These are phyloP conservation scores for Lamprologus speciosus DNA, from an alignment of 2,113 vertebrate species.

Conservation along the genomic window DNA sequence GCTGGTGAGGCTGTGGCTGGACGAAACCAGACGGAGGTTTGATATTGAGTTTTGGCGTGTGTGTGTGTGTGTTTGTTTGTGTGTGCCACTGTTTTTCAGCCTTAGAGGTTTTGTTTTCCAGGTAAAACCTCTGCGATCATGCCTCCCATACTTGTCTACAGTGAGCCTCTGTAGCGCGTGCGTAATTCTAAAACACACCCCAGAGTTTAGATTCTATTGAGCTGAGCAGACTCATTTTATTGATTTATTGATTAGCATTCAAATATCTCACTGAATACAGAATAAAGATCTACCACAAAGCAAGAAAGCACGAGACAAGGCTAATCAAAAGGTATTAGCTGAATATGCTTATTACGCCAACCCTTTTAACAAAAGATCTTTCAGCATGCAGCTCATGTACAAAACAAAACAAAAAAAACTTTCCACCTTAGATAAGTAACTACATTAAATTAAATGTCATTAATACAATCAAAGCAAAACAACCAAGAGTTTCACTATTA, in stretches of 20 bases:
- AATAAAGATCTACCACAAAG: not conserved
- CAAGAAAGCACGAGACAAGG: not conserved
- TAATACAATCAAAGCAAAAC: not conserved
- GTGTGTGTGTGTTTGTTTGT: accelerated
- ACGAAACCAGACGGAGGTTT: not conserved
- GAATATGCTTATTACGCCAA: not conserved
- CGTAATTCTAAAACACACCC: not conserved
- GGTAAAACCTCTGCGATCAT: not conserved
- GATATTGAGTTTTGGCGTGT: not conserved
- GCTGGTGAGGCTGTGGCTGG: not conserved
- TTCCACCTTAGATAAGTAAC: not conserved
- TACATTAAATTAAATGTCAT: not conserved
- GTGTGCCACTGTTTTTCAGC: not conserved
- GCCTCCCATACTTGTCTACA: not conserved
- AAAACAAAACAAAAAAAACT: not conserved
- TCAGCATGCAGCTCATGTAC: not conserved
- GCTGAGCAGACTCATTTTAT: not conserved
- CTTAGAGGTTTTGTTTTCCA: not conserved
- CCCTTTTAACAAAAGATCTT: not conserved
- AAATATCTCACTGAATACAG: not conserved
- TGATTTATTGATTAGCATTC: not conserved
- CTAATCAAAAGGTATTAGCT: not conserved
- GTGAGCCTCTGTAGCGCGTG: not conserved
- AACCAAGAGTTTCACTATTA: not conserved
- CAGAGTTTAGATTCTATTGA: not conserved